Evolutionary conservation across 2,888 invertebrate species (phyloP).

Genomic region (Campoletis raptor): DNA sequence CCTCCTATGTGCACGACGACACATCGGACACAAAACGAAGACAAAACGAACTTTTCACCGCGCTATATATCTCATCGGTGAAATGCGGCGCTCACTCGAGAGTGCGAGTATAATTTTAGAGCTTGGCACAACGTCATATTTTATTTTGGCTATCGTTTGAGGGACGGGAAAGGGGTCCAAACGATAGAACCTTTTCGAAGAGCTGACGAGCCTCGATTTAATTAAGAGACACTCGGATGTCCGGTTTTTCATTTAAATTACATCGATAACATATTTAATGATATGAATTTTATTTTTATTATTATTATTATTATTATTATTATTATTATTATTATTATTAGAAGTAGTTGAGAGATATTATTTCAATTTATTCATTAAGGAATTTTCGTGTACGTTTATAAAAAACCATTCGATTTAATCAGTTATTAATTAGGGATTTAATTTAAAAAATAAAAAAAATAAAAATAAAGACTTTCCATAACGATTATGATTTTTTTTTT

Average conservation of each 20-base stretch:
- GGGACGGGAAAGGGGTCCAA: not conserved
- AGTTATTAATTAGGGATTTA: too few relatives aligned
- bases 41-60: constrained; percentile 46
- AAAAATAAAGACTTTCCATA: too few relatives aligned
- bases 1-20: constrained; percentile 36
- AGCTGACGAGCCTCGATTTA: constrained; percentile 18
- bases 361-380: not conserved
- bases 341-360: too few relatives aligned
- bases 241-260: constrained; percentile 44
- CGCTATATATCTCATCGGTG: constrained; percentile 39
- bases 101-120: constrained; percentile 76
- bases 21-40: constrained; percentile 5
- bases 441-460: too few relatives aligned
- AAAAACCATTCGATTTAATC: not conserved
- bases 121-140: constrained; percentile 75
- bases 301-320: not conserved
- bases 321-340: not conserved
- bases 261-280: constrained; percentile 28
- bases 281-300: not conserved
- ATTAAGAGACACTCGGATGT: constrained; percentile 43
- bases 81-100: constrained; percentile 36
- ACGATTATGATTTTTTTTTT: too few relatives aligned
- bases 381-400: not conserved
- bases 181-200: constrained; percentile 26
- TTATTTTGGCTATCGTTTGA: constrained; percentile 74